Evolutionary conservation across 2,113 vertebrate genomes (phyloP).

Genomic region (Abramis brama): DNA sequence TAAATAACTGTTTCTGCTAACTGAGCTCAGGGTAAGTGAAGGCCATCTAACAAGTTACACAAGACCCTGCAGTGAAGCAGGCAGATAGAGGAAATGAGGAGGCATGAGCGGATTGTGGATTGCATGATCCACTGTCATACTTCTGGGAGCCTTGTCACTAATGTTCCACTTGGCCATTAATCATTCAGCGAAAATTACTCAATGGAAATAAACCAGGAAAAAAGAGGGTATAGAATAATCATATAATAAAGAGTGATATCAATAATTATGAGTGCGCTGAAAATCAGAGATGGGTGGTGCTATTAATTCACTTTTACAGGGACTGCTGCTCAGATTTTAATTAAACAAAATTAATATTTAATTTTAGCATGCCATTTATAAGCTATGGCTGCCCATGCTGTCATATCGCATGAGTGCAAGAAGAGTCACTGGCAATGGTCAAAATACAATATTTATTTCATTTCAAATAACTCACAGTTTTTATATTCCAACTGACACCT

Average conservation of each 20-base stretch:
- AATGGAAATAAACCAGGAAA: constrained; percentile 42
- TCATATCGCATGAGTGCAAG: not conserved
- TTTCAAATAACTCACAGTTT: not conserved
- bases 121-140: constrained; percentile 4
- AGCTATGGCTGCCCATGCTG: not conserved
- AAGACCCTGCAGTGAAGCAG: constrained; percentile 6
- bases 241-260: constrained; percentile 22
- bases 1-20: not conserved
- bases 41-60: not conserved
- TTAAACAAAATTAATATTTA: constrained; percentile 52
- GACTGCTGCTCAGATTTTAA: constrained; percentile 47
- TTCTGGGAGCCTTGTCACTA: constrained; percentile 41
- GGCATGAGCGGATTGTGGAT: constrained; percentile 6
- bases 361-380: constrained; percentile 51
- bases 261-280: constrained; percentile 3
- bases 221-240: constrained; percentile 22
- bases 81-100: constrained; percentile 33
- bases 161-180: constrained; percentile 25
- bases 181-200: constrained; percentile 44
- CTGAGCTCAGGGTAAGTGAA: not conserved
- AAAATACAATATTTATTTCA: not conserved
- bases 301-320: constrained; percentile 42
- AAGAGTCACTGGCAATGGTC: not conserved
- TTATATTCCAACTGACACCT: not conserved
- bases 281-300: not conserved